These are phyloP conservation scores for Columba janthina DNA, from an alignment of 2,113 vertebrate species.

Conservation along the genomic window DNA sequence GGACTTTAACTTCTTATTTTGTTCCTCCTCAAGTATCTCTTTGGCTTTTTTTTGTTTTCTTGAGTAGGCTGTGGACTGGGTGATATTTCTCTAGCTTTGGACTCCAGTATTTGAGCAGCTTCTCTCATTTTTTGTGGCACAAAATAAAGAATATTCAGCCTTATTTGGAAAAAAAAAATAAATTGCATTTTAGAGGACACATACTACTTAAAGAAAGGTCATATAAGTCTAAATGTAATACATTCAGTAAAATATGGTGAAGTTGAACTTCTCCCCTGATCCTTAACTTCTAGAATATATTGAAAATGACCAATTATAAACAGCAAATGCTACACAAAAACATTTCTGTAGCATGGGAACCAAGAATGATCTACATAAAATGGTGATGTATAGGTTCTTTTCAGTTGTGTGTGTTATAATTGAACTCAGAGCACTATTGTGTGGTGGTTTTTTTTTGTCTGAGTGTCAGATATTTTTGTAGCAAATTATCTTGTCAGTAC, in stretches of 20 bases:
- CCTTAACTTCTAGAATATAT: not conserved
- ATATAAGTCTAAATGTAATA: not conserved
- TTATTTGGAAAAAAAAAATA: not conserved
- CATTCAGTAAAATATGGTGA: not conserved
- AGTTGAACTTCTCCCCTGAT: not conserved
- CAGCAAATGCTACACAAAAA: not conserved
- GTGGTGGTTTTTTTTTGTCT: not conserved
- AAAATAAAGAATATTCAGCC: not conserved
- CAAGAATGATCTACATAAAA: not conserved
- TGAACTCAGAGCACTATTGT: not conserved
- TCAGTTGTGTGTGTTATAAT: not conserved
- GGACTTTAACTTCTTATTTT: not conserved
- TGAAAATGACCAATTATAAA: not conserved
- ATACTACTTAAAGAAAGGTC: not conserved
- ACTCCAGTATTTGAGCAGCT: not conserved
- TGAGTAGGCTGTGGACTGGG: not conserved
- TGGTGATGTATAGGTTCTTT: not conserved
- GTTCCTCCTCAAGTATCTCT: not conserved
- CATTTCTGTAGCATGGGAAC: not conserved
- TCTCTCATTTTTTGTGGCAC: not conserved
- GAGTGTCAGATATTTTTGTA: not conserved
- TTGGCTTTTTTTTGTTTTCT: not conserved
- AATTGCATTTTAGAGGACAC: not conserved
- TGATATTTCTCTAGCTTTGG: not conserved
- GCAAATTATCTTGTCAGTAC: not conserved